These are phyloP conservation scores for Leucoraja ocellata DNA, from an alignment of 2,797 vertebrate genomes.

Conservation along the genomic window DNA sequence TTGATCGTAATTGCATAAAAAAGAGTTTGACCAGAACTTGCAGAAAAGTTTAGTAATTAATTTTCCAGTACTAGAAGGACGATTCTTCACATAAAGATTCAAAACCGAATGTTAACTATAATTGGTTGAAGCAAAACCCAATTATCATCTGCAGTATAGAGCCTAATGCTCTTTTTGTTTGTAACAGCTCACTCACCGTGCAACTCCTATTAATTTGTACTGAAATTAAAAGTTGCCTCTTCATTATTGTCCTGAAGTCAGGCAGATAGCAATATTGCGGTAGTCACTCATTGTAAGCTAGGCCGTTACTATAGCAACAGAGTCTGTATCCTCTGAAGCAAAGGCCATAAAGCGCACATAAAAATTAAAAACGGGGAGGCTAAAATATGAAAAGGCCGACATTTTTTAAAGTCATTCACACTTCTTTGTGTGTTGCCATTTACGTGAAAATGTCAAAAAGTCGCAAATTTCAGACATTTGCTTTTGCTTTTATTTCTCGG, in stretches of 20 bases:
- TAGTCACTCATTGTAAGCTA: not conserved
- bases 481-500: not conserved
- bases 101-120: not conserved
- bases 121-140: not conserved
- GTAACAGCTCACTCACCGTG: not conserved
- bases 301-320: slow-evolving; percentile 26
- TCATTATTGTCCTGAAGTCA: not conserved
- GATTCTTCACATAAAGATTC: not conserved
- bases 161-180: not conserved
- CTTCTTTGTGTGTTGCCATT: not conserved
- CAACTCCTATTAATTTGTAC: not conserved
- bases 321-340: not conserved
- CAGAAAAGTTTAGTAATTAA: not conserved
- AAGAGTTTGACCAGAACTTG: not conserved
- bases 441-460: too few species aligned
- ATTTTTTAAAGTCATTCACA: not conserved
- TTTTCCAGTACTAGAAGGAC: not conserved
- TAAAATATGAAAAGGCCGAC: not conserved
- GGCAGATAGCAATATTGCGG: not conserved
- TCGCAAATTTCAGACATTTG: not conserved
- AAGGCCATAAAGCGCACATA: not conserved
- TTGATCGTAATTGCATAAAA: not conserved
- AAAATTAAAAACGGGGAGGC: not conserved
- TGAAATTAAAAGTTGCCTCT: slow-evolving; percentile 14
- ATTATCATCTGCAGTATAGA: not conserved